A percentile compares a stretch with the other conserved stretches of the same genome.
phyloP scores from a whole-genome alignment of 2,888 invertebrate genomes.

The Eupithecia dodoneata region DNA sequence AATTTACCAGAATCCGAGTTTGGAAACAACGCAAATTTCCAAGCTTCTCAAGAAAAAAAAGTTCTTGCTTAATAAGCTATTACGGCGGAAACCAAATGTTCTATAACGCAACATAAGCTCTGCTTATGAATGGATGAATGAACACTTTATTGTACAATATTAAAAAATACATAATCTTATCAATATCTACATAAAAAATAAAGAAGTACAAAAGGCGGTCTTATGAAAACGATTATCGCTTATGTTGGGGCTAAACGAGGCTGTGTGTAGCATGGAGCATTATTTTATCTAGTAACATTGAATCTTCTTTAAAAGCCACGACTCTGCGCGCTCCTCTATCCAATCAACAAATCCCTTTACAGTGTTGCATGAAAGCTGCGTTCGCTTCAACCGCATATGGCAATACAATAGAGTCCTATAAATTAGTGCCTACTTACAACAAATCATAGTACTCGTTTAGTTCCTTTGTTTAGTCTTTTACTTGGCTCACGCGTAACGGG shows the following conservation, averaged over 20 bases:
- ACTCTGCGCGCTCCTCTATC: not conserved
- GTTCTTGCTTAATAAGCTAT: not conserved
- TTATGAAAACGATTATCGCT: no score
- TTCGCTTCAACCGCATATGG: conserved; percentile 4
- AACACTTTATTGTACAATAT: no score
- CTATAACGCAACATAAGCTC: not conserved
- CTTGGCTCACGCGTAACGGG: not conserved
- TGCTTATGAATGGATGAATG: no score
- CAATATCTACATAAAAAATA: no score
- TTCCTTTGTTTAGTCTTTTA: conserved; percentile 4
- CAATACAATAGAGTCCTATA: conserved; percentile 16
- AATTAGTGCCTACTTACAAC: conserved; percentile 14
- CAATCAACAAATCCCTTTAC: conserved; percentile 36
- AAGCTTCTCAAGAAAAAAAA: not conserved
- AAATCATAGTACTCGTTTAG: conserved; percentile 5
- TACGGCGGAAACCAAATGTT: not conserved
- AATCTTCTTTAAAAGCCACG: not conserved
- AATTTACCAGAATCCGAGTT: not conserved
- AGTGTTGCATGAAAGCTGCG: conserved; percentile 19
- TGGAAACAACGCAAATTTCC: not conserved
- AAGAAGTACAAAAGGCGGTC: no score
- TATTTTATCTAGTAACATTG: not conserved
- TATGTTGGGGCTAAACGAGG: not conserved
- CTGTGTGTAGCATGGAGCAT: not conserved
- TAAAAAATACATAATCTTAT: no score